A percentile compares a stretch with the other conserved stretches of the same genome.
Evolutionary conservation across 2,113 vertebrate genomes (phyloP).

Genomic region (Puma concolor): DNA sequence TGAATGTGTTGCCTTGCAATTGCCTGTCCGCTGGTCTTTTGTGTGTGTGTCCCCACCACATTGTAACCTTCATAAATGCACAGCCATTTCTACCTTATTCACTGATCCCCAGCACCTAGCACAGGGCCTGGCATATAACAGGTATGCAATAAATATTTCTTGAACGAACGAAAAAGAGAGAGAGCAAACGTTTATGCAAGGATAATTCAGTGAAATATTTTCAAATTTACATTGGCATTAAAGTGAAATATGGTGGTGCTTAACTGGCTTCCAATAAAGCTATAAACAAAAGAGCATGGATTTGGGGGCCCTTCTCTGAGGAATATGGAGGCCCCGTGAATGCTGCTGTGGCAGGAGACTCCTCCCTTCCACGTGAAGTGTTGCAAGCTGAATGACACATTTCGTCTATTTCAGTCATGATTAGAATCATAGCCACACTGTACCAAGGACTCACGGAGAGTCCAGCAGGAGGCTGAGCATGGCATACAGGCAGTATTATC

Average conservation of each 20-base stretch:
- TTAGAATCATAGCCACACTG: neutral
- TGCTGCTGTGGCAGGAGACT: neutral
- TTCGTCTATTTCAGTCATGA: neutral
- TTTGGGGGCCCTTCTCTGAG: neutral
- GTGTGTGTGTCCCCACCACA: neutral
- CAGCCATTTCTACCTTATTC: neutral
- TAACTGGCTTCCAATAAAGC: neutral
- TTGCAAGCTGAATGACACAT: neutral
- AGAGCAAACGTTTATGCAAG: neutral
- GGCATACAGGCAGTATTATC: neutral
- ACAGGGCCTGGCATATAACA: neutral
- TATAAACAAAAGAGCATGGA: neutral
- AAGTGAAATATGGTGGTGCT: neutral
- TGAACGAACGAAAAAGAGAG: slow-evolving; percentile 4
- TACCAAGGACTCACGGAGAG: neutral
- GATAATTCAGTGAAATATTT: slow-evolving; percentile 13
- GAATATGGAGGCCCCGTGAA: neutral
- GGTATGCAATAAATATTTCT: neutral
- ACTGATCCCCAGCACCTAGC: neutral
- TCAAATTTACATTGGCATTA: slow-evolving; percentile 25
- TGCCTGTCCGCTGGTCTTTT: neutral
- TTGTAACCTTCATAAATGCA: neutral
- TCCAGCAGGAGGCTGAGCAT: neutral
- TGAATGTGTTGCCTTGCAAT: neutral
- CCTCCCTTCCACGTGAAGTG: neutral